phyloP scores from a whole-genome alignment of 2,888 invertebrate genomes.

The Gasteruption jaculator region DNA sequence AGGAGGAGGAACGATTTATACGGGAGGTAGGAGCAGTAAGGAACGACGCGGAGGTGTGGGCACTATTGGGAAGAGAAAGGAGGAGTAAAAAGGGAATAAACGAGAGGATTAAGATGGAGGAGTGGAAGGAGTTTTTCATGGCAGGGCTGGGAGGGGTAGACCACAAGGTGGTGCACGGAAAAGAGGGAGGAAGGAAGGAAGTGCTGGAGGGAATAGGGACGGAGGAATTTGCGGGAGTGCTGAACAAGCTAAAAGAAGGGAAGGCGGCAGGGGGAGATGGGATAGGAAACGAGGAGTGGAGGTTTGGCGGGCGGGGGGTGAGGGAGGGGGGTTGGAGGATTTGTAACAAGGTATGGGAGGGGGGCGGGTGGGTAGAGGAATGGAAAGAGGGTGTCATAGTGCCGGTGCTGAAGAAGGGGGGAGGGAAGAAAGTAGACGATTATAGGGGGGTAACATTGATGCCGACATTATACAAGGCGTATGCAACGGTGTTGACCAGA shows the following conservation, averaged over 20 bases:
- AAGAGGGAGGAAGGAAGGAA: slow-evolving; percentile 5
- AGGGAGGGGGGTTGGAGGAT: too few relatives aligned
- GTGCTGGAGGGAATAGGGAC: too few relatives aligned
- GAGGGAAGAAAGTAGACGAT: slow-evolving; percentile 6
- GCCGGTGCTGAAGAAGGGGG: not conserved
- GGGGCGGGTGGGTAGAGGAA: not conserved
- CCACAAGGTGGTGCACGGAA: not conserved
- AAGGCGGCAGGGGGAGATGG: too few relatives aligned
- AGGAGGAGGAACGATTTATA: not conserved
- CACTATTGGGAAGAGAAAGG: slow-evolving; percentile 14
- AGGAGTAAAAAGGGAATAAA: slow-evolving; percentile 17
- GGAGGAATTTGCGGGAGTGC: too few relatives aligned
- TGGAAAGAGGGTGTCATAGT: not conserved
- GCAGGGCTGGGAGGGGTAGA: not conserved
- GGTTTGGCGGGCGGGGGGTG: too few relatives aligned
- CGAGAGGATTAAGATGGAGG: slow-evolving; percentile 9
- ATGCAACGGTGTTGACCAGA: not conserved
- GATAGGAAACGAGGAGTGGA: too few relatives aligned
- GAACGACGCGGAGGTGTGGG: too few relatives aligned
- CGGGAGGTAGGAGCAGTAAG: not conserved
- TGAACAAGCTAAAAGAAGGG: too few relatives aligned
- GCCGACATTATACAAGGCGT: slow-evolving; percentile 9
- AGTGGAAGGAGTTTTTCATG: not conserved
- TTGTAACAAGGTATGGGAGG: not conserved
- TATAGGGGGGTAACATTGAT: slow-evolving; percentile 1